Conservation (phyloP, 2,113 vertebrate species). For the Bettongia penicillata region DNA sequence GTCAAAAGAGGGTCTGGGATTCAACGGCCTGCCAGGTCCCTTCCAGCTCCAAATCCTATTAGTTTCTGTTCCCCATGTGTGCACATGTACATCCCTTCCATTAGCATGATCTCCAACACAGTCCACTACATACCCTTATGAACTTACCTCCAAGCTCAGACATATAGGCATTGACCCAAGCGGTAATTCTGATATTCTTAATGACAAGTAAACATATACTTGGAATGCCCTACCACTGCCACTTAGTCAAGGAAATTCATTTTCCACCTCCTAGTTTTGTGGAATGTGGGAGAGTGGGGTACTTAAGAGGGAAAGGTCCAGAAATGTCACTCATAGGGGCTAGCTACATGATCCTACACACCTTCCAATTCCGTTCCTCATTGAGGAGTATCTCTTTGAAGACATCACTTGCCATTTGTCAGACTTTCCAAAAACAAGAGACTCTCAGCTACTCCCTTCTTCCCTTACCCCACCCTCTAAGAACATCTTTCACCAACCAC, state of each 20-base stretch:
- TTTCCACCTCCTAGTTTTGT: slow-evolving; percentile 20
- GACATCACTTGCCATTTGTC: slow-evolving; percentile 10
- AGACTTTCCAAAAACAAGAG: slow-evolving; percentile 4
- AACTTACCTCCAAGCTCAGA: neutral
- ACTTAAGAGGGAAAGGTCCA: neutral
- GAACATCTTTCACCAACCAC: slow-evolving; percentile 70
- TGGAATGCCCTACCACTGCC: slow-evolving; percentile 11
- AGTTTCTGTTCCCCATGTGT: neutral
- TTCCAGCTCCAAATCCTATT: neutral
- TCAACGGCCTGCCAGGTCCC: neutral
- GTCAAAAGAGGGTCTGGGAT: neutral
- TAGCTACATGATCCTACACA: neutral
- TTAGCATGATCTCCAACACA: neutral
- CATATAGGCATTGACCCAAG: neutral
- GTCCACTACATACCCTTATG: neutral
- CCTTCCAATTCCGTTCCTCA: slow-evolving; percentile 38
- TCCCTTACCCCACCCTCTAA: slow-evolving; percentile 31
- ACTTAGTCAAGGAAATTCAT: slow-evolving; percentile 40
- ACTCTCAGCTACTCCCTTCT: slow-evolving; percentile 15
- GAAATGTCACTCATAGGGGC: slow-evolving; percentile 3
- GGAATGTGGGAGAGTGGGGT: neutral
- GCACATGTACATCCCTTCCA: neutral
- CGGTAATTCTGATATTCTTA: neutral
- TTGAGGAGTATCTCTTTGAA: slow-evolving; percentile 33
- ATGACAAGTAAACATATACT: neutral